Percentiles rank a stretch among this genome's conserved stretches.
These are phyloP conservation scores for Chrysemys picta DNA, from an alignment of 2,113 vertebrate genomes.

Conservation along the genomic window DNA sequence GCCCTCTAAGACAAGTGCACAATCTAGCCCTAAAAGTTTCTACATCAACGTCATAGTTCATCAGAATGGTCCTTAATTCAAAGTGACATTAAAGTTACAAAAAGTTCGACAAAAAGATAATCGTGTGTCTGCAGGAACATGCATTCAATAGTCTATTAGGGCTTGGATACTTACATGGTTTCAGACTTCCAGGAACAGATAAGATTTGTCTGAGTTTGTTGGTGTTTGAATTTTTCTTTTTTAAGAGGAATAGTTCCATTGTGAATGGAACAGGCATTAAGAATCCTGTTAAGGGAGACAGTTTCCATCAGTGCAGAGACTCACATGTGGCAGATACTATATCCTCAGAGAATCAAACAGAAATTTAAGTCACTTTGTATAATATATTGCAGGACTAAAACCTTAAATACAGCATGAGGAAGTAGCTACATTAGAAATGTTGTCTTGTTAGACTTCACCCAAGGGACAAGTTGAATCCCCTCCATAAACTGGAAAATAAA, in stretches of 20 bases:
- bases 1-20: background rate
- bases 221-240: background rate
- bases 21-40: background rate
- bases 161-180: background rate
- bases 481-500: background rate
- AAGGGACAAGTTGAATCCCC: background rate
- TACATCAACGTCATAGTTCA: background rate
- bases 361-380: background rate
- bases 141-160: background rate
- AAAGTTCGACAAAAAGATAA: background rate
- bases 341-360: background rate
- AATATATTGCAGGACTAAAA: background rate
- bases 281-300: background rate
- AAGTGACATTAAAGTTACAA: background rate
- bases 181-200: background rate
- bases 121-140: background rate
- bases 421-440: background rate
- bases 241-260: background rate
- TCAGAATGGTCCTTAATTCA: background rate
- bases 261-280: background rate
- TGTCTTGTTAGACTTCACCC: background rate
- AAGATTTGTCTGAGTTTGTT: constrained; percentile 2
- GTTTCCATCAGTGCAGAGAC: background rate
- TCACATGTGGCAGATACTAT: background rate
- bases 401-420: background rate